phyloP scores from a whole-genome alignment of 2,888 invertebrate species.

The Rhogogaster chlorosoma region DNA sequence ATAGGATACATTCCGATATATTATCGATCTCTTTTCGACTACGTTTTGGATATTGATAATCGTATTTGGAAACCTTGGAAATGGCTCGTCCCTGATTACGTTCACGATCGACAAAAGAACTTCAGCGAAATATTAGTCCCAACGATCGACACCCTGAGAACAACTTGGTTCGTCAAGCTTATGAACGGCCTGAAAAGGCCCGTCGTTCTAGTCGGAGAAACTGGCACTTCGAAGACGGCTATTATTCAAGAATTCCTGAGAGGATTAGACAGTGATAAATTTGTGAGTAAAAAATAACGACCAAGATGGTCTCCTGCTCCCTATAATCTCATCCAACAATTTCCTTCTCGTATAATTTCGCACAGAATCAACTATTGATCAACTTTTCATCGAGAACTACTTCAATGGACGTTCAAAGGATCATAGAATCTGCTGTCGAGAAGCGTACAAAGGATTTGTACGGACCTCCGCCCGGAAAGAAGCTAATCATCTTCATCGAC shows the following conservation, averaged over 20 bases:
- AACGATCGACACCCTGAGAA: conserved; percentile 91
- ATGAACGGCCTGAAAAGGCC: conserved; percentile 90
- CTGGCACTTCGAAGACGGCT: conserved; percentile 96
- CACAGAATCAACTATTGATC: conserved; percentile 87
- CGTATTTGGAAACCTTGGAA: conserved; percentile 92
- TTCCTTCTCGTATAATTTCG: conserved; percentile 48
- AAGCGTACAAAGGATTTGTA: conserved; percentile 94
- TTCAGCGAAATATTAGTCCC: conserved; percentile 94
- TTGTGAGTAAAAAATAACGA: conserved; percentile 79
- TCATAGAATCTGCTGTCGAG: conserved; percentile 92
- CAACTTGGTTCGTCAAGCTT: conserved; percentile 88
- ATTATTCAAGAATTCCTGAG: conserved; percentile 91
- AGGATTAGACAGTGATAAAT: conserved; percentile 84
- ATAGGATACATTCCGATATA: conserved; percentile 87
- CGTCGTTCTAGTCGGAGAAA: conserved; percentile 92
- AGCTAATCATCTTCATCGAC: conserved; percentile 93
- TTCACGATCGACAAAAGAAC: conserved; percentile 84
- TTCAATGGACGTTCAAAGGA: conserved; percentile 93
- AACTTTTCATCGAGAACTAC: conserved; percentile 96
- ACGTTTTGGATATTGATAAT: conserved; percentile 85
- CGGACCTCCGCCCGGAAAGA: conserved; percentile 94
- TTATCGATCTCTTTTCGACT: conserved; percentile 89
- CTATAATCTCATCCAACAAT: conserved; percentile 33
- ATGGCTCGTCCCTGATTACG: conserved; percentile 87
- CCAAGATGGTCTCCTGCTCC: background rate